Evolutionary conservation across 2,888 invertebrate species (phyloP).

Genomic region (Ormyrus pomaceus): DNA sequence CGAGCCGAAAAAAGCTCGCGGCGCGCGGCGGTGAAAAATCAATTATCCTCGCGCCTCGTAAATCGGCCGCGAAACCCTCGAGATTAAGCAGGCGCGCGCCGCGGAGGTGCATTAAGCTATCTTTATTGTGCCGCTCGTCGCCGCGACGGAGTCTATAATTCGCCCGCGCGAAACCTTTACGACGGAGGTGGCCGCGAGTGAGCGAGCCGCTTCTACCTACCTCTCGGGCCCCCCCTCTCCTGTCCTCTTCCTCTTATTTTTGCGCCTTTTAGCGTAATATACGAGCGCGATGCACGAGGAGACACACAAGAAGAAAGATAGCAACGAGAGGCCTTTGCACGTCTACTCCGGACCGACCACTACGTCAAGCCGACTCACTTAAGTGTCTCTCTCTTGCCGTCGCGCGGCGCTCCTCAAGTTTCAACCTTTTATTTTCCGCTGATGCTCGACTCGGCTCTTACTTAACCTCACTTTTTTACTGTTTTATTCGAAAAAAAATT

Average conservation of each 20-base stretch:
- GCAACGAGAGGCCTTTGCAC: slow-evolving; percentile 6
- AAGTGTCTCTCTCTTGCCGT: slow-evolving; percentile 20
- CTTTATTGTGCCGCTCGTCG: slow-evolving; percentile 37
- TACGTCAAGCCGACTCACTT: slow-evolving; percentile 33
- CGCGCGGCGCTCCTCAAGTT: not conserved
- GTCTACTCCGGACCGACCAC: slow-evolving; percentile 22
- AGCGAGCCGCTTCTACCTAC: not conserved
- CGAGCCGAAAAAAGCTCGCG: not conserved
- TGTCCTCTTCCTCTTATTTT: slow-evolving; percentile 20
- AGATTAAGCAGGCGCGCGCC: slow-evolving; percentile 43
- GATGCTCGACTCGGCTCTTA: not conserved
- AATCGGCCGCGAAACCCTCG: slow-evolving; percentile 42
- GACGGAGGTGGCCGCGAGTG: not conserved
- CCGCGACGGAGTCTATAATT: slow-evolving; percentile 10
- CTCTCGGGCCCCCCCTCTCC: not conserved
- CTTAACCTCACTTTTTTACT: not conserved
- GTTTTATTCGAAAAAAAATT: not conserved
- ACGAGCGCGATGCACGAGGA: slow-evolving; percentile 39
- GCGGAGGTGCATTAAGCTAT: slow-evolving; percentile 42
- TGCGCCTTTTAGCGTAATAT: slow-evolving; percentile 40
- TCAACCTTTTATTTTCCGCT: not conserved
- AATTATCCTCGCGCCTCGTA: slow-evolving; percentile 46
- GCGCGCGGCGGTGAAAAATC: slow-evolving; percentile 45
- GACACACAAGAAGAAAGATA: slow-evolving; percentile 14
- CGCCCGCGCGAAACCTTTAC: not conserved